Evolutionary conservation across 2,888 invertebrate species (phyloP), one percentile per base, ranked within the genome.

Genomic region (Empis livida): DNA sequence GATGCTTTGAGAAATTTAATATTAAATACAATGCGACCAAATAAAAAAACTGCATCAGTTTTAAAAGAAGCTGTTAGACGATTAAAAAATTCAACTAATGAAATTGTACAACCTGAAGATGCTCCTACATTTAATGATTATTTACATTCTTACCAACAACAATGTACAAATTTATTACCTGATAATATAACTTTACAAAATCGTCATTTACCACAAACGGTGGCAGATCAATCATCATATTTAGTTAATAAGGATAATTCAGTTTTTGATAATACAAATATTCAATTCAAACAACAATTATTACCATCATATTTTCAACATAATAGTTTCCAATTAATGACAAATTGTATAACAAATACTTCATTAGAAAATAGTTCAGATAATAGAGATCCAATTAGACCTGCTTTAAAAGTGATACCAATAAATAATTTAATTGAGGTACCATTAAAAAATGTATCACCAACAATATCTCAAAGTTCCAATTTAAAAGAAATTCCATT

Each of bases 31-130:
- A 61, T 64, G 49, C 57, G 57, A 47, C 42, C 50, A 40, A 38
- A 49, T 30, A 48, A 44, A 38, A 55, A 56, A 51, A 44, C 46
- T 4, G 48, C 47, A 40, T 30, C 45, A 8, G 48, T 67, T n/a
- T 55, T 68, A 1, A 67, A 67, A 48, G 62, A 65, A 50, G 68
- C 68, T 5, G 61, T 68, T 1, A 61, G 60, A 11, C 59, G 68
- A 3, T 55, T 68, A 15, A 59, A 49, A 44, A 27, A 27, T 27
- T 27, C 23, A 27, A 8, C 23, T 8, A 27, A 27, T 27, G 23
- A 27, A 8, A 5, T 8, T 8, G 8, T 27, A 27, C 23, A 27
- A 27, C 2, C 2, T 27, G 9, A 27, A 5, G 20, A 20, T 20
- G 20, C 6, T 20, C 20, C 20, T 27, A 27, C 8, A 2, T 27